Percentiles rank a stretch among this genome's conserved stretches.
Conservation (phyloP, 2,113 vertebrate genomes). For the Ginglymostoma cirratum region DNA sequence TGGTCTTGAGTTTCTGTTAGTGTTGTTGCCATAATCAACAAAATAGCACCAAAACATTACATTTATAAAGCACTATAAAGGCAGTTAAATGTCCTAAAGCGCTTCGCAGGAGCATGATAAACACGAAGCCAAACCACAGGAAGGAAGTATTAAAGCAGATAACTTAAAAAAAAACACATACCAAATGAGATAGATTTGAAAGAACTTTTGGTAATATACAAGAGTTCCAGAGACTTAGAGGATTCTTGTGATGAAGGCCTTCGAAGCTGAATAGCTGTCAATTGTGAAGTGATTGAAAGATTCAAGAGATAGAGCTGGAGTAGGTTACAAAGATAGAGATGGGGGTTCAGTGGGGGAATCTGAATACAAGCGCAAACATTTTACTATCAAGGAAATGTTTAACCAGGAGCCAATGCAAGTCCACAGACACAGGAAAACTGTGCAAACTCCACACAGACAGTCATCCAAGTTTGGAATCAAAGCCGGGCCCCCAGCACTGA, state of each 20-base stretch:
- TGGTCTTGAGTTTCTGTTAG: not conserved
- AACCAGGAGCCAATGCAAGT: too few species aligned
- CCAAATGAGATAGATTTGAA: not conserved
- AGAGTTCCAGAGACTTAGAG: not conserved
- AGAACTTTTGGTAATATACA: not conserved
- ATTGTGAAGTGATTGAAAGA: not conserved
- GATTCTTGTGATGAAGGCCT: not conserved
- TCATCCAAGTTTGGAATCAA: too few species aligned
- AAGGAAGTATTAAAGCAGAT: not conserved
- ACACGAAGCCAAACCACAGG: not conserved
- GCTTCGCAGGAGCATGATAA: not conserved
- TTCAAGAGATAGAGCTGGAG: not conserved
- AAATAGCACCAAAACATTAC: not conserved
- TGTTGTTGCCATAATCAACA: not conserved
- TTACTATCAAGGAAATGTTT: too few species aligned
- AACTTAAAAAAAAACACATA: not conserved
- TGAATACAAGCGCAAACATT: too few species aligned
- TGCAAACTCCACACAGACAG: too few species aligned
- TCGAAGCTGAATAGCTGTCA: not conserved
- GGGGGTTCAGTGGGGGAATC: too few species aligned
- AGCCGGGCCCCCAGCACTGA: too few species aligned
- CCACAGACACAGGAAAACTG: too few species aligned
- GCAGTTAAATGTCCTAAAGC: not conserved
- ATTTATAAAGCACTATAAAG: not conserved
- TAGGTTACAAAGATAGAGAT: not conserved